Evolutionary conservation across 2,797 vertebrate species (phyloP).

Genomic region (Sebastes elongatus): DNA sequence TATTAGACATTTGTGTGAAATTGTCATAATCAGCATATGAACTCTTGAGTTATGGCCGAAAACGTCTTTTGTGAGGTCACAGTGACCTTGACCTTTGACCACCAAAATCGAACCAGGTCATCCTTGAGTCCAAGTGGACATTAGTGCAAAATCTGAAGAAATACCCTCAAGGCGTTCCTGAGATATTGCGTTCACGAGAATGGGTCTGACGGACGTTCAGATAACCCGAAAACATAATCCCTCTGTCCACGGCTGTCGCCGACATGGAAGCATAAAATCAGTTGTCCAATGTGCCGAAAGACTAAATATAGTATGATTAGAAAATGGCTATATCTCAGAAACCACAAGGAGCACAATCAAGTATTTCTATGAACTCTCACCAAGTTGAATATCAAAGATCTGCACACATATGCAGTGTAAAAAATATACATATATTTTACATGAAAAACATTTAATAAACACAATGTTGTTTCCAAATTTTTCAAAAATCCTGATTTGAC

Average conservation of each 20-base stretch:
- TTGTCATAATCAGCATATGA: not conserved
- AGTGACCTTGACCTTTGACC: not conserved
- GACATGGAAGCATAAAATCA: not conserved
- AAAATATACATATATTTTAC: not conserved
- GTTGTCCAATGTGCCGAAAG: not conserved
- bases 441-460: not conserved
- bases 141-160: not conserved
- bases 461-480: no score
- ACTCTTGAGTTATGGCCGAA: not conserved
- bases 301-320: not conserved
- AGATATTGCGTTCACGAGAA: no score
- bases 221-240: no score
- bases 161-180: fast-evolving
- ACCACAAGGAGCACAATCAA: not conserved
- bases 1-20: no score
- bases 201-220: no score
- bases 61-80: not conserved
- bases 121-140: no score
- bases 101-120: fast-evolving
- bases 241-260: no score
- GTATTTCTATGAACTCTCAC: not conserved
- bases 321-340: not conserved
- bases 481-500: no score
- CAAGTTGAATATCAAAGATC: not conserved
- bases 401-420: not conserved